phyloP scores from a whole-genome alignment of 2,113 vertebrate species.

The Tichodroma muraria region DNA sequence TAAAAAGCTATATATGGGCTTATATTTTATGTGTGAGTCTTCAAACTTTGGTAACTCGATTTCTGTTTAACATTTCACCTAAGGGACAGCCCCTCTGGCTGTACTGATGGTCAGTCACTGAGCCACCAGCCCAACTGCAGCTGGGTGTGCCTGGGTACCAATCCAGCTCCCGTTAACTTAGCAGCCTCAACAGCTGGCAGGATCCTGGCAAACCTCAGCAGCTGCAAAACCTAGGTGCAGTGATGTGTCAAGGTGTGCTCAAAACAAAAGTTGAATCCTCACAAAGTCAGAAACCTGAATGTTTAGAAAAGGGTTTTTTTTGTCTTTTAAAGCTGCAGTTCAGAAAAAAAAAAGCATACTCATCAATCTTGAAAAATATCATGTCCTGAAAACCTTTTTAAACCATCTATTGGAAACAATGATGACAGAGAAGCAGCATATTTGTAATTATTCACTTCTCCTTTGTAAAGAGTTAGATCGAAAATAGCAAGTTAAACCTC shows the following conservation, averaged over 20 bases:
- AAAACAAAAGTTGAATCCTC: background rate
- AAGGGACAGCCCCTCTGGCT: background rate
- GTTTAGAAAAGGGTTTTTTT: background rate
- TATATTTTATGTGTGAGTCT: background rate
- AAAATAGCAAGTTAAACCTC: background rate
- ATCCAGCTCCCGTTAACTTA: background rate
- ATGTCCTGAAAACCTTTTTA: background rate
- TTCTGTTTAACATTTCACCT: background rate
- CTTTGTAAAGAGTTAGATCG: background rate
- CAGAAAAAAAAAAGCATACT: background rate
- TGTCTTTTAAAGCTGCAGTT: background rate
- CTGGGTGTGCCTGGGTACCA: background rate
- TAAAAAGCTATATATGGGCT: background rate
- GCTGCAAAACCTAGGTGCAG: background rate
- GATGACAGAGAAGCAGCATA: background rate
- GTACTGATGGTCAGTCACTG: background rate
- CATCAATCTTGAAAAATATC: background rate
- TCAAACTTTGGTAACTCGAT: background rate
- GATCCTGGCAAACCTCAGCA: background rate
- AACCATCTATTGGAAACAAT: background rate
- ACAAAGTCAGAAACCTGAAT: background rate
- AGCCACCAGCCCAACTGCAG: background rate
- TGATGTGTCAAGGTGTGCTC: background rate
- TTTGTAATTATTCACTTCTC: background rate
- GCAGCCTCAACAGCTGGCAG: background rate